A percentile compares a stretch with the other conserved stretches of the same genome.
Evolutionary conservation across 2,797 vertebrate genomes (phyloP).

Genomic region (Platyrinchus mystaceus): DNA sequence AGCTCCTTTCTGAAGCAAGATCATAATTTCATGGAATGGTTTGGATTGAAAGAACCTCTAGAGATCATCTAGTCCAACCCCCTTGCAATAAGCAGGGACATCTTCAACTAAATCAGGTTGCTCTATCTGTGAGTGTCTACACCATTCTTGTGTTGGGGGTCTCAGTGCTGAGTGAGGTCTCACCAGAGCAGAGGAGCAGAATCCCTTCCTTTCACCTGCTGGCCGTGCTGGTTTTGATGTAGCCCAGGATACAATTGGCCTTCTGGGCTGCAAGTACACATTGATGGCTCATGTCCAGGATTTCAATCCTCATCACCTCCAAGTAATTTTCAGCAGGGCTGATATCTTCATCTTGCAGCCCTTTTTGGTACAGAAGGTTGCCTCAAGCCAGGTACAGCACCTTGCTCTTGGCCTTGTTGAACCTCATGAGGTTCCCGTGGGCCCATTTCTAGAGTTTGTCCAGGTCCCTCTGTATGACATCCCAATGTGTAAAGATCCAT

Average conservation of each 20-base stretch:
- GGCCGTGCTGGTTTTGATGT: accelerated
- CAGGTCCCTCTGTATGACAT: background rate
- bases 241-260: background rate
- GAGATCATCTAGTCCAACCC: background rate
- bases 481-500: accelerated
- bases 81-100: background rate
- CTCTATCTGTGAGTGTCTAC: accelerated
- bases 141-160: background rate
- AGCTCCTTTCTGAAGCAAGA: background rate
- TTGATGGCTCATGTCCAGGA: accelerated
- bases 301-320: background rate
- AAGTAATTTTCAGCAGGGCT: background rate
- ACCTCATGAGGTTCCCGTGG: background rate
- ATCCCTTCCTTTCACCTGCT: background rate
- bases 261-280: background rate
- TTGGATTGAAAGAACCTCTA: background rate
- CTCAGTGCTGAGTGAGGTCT: background rate
- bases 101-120: background rate
- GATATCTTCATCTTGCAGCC: background rate
- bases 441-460: background rate
- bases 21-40: background rate
- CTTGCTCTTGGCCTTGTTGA: background rate
- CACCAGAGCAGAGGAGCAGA: background rate
- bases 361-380: accelerated
- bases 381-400: no score